These are phyloP conservation scores for Euschistus heros DNA, from an alignment of 1,140 invertebrate genomes.

Conservation along the genomic window DNA sequence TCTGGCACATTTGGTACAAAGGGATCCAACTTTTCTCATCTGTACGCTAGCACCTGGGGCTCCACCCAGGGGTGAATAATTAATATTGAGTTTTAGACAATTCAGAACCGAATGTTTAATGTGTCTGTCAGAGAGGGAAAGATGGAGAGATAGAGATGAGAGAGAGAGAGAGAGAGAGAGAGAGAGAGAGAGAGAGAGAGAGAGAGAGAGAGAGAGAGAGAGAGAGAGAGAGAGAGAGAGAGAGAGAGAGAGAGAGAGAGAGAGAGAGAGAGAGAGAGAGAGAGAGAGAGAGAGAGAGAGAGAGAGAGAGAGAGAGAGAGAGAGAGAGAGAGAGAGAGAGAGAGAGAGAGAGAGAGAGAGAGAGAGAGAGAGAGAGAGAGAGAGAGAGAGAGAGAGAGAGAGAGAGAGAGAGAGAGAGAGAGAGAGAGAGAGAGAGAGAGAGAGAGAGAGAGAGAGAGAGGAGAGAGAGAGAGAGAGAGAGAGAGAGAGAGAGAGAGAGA, in stretches of 20 bases:
- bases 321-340: slow-evolving; percentile 21
- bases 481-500: slow-evolving; percentile 24
- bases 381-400: slow-evolving; percentile 25
- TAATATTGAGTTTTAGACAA: too few species aligned
- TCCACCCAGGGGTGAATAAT: too few species aligned
- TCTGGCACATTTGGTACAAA: too few species aligned
- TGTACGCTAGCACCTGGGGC: too few species aligned
- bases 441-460: slow-evolving; percentile 27
- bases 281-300: slow-evolving; percentile 30
- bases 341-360: slow-evolving; percentile 31
- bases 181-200: not conserved
- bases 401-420: slow-evolving; percentile 27
- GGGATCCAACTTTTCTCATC: too few species aligned
- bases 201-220: not conserved
- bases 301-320: not conserved
- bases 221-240: slow-evolving; percentile 8
- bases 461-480: slow-evolving; percentile 27
- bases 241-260: slow-evolving; percentile 10
- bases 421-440: slow-evolving; percentile 25
- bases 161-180: not conserved
- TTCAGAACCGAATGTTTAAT: not conserved
- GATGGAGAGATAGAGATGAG: not conserved
- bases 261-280: slow-evolving; percentile 26
- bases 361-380: slow-evolving; percentile 19
- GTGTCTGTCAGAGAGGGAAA: not conserved